phyloP scores from a whole-genome alignment of 2,113 vertebrate genomes.

The Apodemus sylvaticus region DNA sequence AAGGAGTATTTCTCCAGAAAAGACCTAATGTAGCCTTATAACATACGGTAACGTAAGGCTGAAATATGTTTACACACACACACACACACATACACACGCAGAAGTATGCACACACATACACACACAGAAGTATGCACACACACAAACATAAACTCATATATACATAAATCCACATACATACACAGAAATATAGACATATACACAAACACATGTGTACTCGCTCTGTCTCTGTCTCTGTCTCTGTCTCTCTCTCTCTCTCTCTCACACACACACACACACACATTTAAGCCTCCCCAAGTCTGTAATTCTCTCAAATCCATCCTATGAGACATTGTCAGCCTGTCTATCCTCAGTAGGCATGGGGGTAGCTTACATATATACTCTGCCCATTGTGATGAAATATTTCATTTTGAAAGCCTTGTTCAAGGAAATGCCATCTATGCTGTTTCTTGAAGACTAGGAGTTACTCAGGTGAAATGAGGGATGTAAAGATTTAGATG shows the following conservation, averaged over 20 bases:
- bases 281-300: not conserved
- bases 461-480: not conserved
- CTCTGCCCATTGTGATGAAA: not conserved
- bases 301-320: not conserved
- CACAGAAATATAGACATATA: not conserved
- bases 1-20: not conserved
- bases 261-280: not conserved
- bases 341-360: not conserved
- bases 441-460: not conserved
- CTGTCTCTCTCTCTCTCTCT: too few relatives aligned
- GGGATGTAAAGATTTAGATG: not conserved
- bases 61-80: not conserved
- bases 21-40: not conserved
- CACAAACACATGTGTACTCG: too few relatives aligned
- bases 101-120: not conserved
- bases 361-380: not conserved
- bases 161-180: not conserved
- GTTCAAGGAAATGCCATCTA: not conserved
- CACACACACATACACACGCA: not conserved
- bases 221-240: too few relatives aligned
- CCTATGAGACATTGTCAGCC: not conserved
- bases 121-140: not conserved
- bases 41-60: not conserved
- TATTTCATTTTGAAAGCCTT: conserved; percentile 10
- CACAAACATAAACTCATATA: too few relatives aligned